phyloP scores from a whole-genome alignment of 2,797 vertebrate species.

The Syngnathus rostellatus region DNA sequence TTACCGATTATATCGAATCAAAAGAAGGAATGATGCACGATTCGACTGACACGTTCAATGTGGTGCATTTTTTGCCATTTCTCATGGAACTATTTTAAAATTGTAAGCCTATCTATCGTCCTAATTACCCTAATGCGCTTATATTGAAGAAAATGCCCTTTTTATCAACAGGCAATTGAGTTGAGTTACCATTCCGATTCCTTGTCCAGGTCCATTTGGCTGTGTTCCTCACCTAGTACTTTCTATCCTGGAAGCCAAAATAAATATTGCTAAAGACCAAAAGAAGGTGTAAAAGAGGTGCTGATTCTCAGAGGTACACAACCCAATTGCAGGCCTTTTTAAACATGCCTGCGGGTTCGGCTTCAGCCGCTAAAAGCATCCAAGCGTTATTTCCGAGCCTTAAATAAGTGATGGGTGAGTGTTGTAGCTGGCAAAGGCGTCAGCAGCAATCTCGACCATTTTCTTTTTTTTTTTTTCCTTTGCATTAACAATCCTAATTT shows the following conservation, averaged over 20 bases:
- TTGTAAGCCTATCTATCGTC: too few species aligned
- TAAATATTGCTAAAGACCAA: not conserved
- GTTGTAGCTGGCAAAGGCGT: not conserved
- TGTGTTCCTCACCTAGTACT: not conserved
- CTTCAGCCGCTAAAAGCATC: not conserved
- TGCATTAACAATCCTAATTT: conserved; percentile 8
- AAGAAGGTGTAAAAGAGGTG: not conserved
- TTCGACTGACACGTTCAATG: too few species aligned
- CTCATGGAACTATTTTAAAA: too few species aligned
- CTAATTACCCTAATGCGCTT: too few species aligned
- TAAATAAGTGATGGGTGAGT: not conserved
- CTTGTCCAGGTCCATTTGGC: not conserved
- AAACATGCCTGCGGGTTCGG: not conserved
- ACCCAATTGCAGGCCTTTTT: not conserved
- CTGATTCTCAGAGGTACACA: not conserved
- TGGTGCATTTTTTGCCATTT: too few species aligned
- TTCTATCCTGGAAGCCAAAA: not conserved
- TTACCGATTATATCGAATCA: too few species aligned
- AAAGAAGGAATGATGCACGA: too few species aligned
- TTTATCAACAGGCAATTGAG: too few species aligned
- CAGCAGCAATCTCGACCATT: not conserved
- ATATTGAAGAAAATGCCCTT: too few species aligned
- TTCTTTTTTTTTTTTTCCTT: not conserved
- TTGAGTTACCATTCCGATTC: too few species aligned
- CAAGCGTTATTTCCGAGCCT: not conserved